Evolutionary conservation across 2,797 vertebrate genomes (phyloP), one percentile per base, ranked within the genome.

Genomic region (Chromobotia macracanthus): DNA sequence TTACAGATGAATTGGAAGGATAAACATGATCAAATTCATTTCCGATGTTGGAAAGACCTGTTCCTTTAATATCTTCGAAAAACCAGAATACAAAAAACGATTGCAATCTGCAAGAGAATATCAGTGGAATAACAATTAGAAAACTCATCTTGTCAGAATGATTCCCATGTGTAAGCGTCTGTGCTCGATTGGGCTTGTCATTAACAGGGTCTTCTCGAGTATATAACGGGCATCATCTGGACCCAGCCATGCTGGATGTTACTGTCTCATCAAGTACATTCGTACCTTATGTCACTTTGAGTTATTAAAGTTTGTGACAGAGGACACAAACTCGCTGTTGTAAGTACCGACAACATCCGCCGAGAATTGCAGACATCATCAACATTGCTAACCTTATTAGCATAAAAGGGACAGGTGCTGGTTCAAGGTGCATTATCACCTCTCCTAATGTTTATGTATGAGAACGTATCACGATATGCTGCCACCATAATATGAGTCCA

Each of bases 161-260:
- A 79, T 58, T 80, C 82, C 80, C 87, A 81, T 75, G 58, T 82
- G 79, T 84, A 89, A 90, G 64, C n/a, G 25, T 41, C 15, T 53
- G 19, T 13, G 31, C 38, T 46, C 21, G 3, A 38, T 53, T 74
- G 46, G 41, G 35, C 72, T 76, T 38, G 46, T 75, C 72, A 55
- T 80, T 72, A 53, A 38, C 16, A 31, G 9, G 38, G n/a, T 67
- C 18, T 64, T 28, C 8, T 75, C 56, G 0, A 55, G 53, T 63
- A 38, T 63, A 38, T 38, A 16, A 19, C 13, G 31, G 18, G 50
- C n/a, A 19, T 56, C 35, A 71, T 75, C 50, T 81, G 50, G 38
- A 50, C 58, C 7, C 58, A 35, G 41, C 75, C 21, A 25, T 64
- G 35, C 46, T 64, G 28, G 46, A 55, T 41, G 64, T 56, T 71